phyloP scores from a whole-genome alignment of 1,140 invertebrate genomes.

The Rhagoletis pomonella region DNA sequence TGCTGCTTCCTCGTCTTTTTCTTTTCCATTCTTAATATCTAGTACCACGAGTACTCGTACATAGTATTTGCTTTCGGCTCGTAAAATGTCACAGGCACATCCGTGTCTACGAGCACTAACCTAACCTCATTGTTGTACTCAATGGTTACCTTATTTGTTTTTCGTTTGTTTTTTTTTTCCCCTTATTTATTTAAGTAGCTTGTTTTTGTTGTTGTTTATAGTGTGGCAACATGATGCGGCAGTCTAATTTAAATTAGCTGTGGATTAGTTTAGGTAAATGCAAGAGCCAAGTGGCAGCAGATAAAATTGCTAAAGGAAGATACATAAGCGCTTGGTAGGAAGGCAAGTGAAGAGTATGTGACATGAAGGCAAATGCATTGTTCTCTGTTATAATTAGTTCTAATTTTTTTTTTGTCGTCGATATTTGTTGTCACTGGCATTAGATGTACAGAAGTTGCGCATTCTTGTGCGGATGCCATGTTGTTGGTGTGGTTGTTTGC shows the following conservation, averaged over 20 bases:
- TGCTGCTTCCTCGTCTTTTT: not conserved
- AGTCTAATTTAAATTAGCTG: constrained; percentile 52
- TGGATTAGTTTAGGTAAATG: constrained; percentile 38
- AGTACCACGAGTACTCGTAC: not conserved
- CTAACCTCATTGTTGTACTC: constrained; percentile 33
- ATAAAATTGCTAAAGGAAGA: not conserved
- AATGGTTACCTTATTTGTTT: not conserved
- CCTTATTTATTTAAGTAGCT: not conserved
- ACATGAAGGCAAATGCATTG: constrained; percentile 15
- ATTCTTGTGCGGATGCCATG: not conserved
- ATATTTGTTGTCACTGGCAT: constrained; percentile 22
- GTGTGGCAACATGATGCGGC: constrained; percentile 25
- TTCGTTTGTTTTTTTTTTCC: not conserved
- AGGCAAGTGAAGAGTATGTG: not conserved
- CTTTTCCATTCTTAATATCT: not conserved
- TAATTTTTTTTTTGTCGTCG: not conserved
- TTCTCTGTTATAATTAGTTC: constrained; percentile 31
- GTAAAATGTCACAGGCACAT: constrained; percentile 41
- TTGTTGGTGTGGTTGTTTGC: not conserved
- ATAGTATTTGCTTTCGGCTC: constrained; percentile 9
- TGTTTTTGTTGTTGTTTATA: constrained; percentile 5
- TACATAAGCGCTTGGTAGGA: not conserved
- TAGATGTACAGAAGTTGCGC: not conserved
- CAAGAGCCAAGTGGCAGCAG: constrained; percentile 38
- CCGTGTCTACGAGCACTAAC: not conserved